Percentiles rank a stretch among this genome's conserved stretches.
Conservation (phyloP, 35 echinoderm and acorn worm genomes). For the Apostichopus japonicus region DNA sequence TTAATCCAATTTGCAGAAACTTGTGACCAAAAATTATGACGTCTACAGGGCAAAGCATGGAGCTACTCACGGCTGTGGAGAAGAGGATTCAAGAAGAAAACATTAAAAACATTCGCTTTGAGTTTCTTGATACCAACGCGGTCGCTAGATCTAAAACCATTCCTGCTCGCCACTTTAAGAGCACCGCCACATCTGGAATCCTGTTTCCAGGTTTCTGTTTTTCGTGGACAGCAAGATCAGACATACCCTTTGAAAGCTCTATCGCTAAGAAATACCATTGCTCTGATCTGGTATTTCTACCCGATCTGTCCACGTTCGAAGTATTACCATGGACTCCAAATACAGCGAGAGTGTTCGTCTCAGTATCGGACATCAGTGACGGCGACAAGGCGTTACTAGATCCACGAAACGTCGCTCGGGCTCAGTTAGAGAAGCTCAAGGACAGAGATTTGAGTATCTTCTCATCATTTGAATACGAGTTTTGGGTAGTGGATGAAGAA, state of each 20-base stretch:
- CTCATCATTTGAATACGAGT: constrained; percentile 75
- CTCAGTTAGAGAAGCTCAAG: constrained; percentile 65
- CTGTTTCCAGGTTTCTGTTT: not conserved
- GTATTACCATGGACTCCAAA: constrained; percentile 64
- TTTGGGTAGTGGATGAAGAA: constrained; percentile 73
- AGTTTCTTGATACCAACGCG: constrained; percentile 3
- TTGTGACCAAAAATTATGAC: no score
- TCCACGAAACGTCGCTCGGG: constrained; percentile 67
- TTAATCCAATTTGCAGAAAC: no score
- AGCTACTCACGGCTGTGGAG: not conserved
- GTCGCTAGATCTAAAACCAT: constrained; percentile 6
- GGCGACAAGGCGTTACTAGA: not conserved
- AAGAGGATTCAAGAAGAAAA: no score
- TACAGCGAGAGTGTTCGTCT: constrained; percentile 59
- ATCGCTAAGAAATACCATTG: constrained; percentile 3
- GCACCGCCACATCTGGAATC: not conserved
- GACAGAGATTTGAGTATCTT: constrained; percentile 52
- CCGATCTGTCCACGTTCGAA: constrained; percentile 61
- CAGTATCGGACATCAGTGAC: not conserved
- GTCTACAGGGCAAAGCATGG: not conserved
- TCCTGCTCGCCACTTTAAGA: constrained; percentile 5
- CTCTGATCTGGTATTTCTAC: constrained; percentile 25
- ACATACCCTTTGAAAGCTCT: not conserved
- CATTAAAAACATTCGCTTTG: not conserved
- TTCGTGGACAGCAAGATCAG: not conserved